A percentile compares a stretch with the other conserved stretches of the same genome.
Evolutionary conservation across 2,888 invertebrate genomes (phyloP).

Genomic region (Campoplex nolae): DNA sequence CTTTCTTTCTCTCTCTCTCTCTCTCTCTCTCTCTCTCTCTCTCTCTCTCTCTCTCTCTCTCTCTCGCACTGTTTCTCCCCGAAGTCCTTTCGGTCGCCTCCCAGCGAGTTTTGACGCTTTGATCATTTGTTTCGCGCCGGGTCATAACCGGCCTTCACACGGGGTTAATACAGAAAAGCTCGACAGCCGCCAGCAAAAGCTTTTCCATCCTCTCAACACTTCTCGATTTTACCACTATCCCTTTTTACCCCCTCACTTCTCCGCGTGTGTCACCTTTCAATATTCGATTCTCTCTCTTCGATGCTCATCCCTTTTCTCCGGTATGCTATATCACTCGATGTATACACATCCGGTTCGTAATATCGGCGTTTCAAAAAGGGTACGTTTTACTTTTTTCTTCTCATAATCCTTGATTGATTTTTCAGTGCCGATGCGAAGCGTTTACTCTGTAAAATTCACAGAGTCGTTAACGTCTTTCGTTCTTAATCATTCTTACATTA

Average conservation of each 20-base stretch:
- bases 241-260: constrained; percentile 47
- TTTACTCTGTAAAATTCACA: background rate
- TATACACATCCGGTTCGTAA: constrained; percentile 5
- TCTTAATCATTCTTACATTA: background rate
- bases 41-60: no score
- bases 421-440: background rate
- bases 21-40: constrained; percentile 19
- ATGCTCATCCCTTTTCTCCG: constrained; percentile 34
- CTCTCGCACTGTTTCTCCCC: constrained; percentile 53
- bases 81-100: constrained; percentile 75
- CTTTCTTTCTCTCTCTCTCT: constrained; percentile 2
- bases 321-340: background rate
- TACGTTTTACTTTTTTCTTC: background rate
- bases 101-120: constrained; percentile 76
- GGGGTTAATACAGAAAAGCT: constrained; percentile 70
- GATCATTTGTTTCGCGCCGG: constrained; percentile 78
- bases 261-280: constrained; percentile 39
- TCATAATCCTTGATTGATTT: background rate
- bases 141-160: constrained; percentile 73
- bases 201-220: constrained; percentile 72
- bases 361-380: constrained; percentile 1
- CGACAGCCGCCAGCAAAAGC: constrained; percentile 73
- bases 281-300: constrained; percentile 55
- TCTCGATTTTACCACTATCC: constrained; percentile 58
- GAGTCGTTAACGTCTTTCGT: background rate